Evolutionary conservation across 1,140 invertebrate genomes (phyloP).

Genomic region (Bombus pascuorum): DNA sequence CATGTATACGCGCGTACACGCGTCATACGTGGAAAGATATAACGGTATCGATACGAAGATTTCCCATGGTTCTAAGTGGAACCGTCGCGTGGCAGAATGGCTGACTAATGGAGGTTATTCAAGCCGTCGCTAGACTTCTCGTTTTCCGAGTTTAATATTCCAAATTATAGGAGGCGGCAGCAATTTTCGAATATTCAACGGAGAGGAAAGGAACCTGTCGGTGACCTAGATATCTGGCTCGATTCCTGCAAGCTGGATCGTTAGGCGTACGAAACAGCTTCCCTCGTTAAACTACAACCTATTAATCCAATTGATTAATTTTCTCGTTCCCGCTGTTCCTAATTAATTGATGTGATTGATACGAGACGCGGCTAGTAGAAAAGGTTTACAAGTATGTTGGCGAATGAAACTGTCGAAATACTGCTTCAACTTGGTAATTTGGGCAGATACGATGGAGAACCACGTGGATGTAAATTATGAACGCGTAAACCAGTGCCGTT

Average conservation of each 20-base stretch:
- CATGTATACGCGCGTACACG: background rate
- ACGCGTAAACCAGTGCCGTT: too few species aligned
- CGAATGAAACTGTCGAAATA: background rate
- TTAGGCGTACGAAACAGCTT: constrained; percentile 2
- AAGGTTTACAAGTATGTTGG: background rate
- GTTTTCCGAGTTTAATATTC: constrained; percentile 22
- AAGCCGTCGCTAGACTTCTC: constrained; percentile 8
- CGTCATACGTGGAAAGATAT: background rate
- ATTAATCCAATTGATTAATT: constrained; percentile 22
- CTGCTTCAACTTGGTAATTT: background rate
- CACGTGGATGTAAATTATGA: background rate
- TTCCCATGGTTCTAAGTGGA: background rate
- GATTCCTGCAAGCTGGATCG: constrained; percentile 13
- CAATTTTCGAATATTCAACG: constrained; percentile 34
- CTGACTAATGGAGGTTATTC: constrained; percentile 15
- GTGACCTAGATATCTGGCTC: constrained; percentile 15
- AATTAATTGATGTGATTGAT: background rate
- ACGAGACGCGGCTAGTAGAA: background rate
- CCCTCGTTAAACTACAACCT: background rate
- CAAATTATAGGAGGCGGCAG: constrained; percentile 30
- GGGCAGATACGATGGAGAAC: background rate
- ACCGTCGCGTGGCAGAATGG: background rate
- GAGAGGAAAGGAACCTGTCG: constrained; percentile 16
- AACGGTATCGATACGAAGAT: background rate
- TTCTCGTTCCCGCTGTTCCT: background rate